These are phyloP conservation scores for Lycopodina hypogea DNA, from an alignment of 37 sponge, comb jelly and placozoan species.

Conservation along the genomic window DNA sequence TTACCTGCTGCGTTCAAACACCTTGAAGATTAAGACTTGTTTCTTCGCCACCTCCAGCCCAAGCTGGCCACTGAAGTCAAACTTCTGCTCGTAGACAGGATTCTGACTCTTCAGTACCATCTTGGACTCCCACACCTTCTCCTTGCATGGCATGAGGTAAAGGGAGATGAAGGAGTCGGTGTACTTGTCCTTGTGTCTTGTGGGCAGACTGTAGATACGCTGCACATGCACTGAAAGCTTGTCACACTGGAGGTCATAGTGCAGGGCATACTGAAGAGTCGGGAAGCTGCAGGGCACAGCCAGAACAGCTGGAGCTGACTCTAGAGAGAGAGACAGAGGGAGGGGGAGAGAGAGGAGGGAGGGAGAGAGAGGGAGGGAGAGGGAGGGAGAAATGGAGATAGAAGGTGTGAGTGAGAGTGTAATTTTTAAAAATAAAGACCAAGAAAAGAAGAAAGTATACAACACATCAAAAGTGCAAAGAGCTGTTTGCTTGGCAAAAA, in stretches of 20 bases:
- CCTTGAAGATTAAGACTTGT: slow-evolving; percentile 35
- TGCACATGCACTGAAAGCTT: slow-evolving; percentile 45
- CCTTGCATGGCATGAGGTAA: slow-evolving; percentile 55
- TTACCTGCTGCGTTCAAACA: slow-evolving; percentile 14
- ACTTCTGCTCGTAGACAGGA: slow-evolving; percentile 58
- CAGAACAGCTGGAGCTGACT: not conserved
- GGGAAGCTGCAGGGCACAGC: slow-evolving; percentile 8
- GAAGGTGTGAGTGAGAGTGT: too few species aligned
- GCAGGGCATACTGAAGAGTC: slow-evolving; percentile 57
- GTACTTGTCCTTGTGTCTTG: not conserved
- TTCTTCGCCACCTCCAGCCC: slow-evolving; percentile 7
- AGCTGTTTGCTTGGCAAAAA: too few species aligned
- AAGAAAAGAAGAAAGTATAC: too few species aligned
- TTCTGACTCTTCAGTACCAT: slow-evolving; percentile 19
- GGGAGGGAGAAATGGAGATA: too few species aligned
- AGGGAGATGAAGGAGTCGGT: slow-evolving; percentile 35
- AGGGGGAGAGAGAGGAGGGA: not conserved
- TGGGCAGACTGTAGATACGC: slow-evolving; percentile 26
- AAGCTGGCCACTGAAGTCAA: slow-evolving; percentile 51
- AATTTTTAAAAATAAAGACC: too few species aligned
- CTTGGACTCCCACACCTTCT: slow-evolving; percentile 40
- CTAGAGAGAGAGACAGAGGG: slow-evolving; percentile 5
- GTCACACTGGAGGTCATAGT: slow-evolving; percentile 56
- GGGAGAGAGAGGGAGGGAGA: not conserved
- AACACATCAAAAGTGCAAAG: too few species aligned